Evolutionary conservation across 2,113 vertebrate species (phyloP).

Genomic region (Rhinolophus ferrumequinum): DNA sequence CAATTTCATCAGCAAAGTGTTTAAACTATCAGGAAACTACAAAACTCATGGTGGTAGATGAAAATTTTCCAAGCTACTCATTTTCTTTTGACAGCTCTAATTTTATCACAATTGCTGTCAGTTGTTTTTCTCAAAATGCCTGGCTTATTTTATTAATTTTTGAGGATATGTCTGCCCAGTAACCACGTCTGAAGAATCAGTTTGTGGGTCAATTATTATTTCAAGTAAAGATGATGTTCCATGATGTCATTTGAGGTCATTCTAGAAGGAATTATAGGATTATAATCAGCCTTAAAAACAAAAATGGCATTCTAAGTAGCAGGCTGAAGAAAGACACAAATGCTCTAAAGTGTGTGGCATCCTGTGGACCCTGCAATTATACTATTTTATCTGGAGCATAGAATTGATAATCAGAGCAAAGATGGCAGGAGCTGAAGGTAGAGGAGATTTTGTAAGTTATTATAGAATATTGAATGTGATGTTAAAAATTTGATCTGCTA

Average conservation of each 20-base stretch:
- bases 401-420: background rate
- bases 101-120: constrained; percentile 1
- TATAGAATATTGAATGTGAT: background rate
- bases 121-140: background rate
- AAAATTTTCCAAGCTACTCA: constrained; percentile 13
- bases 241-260: background rate
- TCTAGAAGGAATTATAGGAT: background rate
- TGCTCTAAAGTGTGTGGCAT: background rate
- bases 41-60: background rate
- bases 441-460: background rate
- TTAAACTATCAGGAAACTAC: constrained; percentile 22
- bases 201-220: constrained; percentile 8
- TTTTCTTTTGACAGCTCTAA: constrained; percentile 42
- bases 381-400: background rate
- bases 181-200: background rate
- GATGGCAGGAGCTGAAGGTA: background rate
- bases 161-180: background rate
- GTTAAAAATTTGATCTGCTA: background rate
- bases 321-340: background rate
- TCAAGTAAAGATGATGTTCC: constrained; percentile 29
- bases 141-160: constrained; percentile 16
- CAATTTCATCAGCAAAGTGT: background rate
- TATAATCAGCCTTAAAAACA: background rate
- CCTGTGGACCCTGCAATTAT: background rate
- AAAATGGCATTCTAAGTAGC: background rate